Conservation (phyloP, 2,797 vertebrate genomes). For the Dendrocincla tyrannina region DNA sequence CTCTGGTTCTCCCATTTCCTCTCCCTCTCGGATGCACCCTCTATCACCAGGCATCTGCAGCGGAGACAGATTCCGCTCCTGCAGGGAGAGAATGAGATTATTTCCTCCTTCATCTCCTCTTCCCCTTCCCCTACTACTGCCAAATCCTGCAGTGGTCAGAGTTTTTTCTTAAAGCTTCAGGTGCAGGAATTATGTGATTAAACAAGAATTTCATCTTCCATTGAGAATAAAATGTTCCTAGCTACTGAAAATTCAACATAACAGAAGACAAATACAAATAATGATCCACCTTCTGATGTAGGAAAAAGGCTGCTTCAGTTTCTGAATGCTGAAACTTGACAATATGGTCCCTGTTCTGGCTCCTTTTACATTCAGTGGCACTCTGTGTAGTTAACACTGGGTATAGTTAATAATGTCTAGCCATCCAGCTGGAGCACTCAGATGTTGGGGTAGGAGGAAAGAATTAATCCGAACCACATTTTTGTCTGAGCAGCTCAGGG, state of each 20-base stretch:
- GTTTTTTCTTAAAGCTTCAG: conserved; percentile 42
- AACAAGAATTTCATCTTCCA: not conserved
- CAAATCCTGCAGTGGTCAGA: not conserved
- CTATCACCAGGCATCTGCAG: not conserved
- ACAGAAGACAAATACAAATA: not conserved
- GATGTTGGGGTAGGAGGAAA: not conserved
- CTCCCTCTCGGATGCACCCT: not conserved
- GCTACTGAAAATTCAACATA: not conserved
- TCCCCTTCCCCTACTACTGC: conserved; percentile 50
- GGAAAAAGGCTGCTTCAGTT: not conserved
- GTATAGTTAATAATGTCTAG: not conserved
- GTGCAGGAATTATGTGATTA: conserved; percentile 20
- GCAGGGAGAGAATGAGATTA: conserved; percentile 56
- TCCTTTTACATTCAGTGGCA: not conserved
- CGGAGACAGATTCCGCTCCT: not conserved
- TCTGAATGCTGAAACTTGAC: not conserved
- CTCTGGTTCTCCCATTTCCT: conserved; percentile 46
- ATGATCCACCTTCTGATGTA: not conserved
- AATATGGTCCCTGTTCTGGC: not conserved
- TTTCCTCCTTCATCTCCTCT: conserved; percentile 60
- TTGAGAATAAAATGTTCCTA: not conserved
- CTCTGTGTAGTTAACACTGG: not conserved
- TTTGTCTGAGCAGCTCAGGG: not conserved
- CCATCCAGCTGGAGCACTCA: not conserved
- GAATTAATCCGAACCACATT: not conserved